phyloP scores from a whole-genome alignment of 2,797 vertebrate genomes.

The Enteromius paludinosus region DNA sequence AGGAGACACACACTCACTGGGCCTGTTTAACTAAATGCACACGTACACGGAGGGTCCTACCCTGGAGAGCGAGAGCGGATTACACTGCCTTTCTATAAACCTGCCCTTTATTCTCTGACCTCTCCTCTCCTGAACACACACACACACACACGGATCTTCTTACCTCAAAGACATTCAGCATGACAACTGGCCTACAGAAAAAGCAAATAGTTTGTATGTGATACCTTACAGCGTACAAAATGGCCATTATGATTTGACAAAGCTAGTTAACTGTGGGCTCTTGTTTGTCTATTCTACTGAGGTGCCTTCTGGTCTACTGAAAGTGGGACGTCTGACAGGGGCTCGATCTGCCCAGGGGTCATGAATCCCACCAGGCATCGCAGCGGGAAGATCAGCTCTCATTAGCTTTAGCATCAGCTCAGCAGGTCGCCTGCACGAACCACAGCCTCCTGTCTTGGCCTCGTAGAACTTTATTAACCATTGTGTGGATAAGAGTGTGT shows the following conservation, averaged over 20 bases:
- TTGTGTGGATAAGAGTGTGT: conserved; percentile 49
- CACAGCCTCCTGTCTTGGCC: conserved; percentile 37
- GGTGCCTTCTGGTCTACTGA: conserved; percentile 27
- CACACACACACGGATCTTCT: conserved; percentile 24
- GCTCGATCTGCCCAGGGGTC: conserved; percentile 50
- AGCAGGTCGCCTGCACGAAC: conserved; percentile 49
- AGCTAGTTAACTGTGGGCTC: not conserved
- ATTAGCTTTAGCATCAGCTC: conserved; percentile 62
- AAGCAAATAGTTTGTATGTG: not conserved
- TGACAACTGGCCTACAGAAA: conserved; percentile 39
- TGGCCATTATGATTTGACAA: conserved; percentile 7
- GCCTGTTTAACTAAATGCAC: conserved; percentile 55
- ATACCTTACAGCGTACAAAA: not conserved
- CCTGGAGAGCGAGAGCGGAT: conserved; percentile 61
- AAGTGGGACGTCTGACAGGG: conserved; percentile 32
- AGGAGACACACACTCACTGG: conserved; percentile 41
- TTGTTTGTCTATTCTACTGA: conserved; percentile 37
- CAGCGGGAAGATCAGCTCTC: conserved; percentile 59
- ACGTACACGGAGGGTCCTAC: conserved; percentile 44
- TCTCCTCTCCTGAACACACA: conserved; percentile 50
- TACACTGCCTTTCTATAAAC: conserved; percentile 61
- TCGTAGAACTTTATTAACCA: conserved; percentile 55
- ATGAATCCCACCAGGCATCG: conserved; percentile 54
- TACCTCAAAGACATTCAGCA: conserved; percentile 53
- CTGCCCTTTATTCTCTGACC: conserved; percentile 63